These are phyloP conservation scores for Ormyrus rosae DNA, from an alignment of 2,888 invertebrate genomes.

Conservation along the genomic window DNA sequence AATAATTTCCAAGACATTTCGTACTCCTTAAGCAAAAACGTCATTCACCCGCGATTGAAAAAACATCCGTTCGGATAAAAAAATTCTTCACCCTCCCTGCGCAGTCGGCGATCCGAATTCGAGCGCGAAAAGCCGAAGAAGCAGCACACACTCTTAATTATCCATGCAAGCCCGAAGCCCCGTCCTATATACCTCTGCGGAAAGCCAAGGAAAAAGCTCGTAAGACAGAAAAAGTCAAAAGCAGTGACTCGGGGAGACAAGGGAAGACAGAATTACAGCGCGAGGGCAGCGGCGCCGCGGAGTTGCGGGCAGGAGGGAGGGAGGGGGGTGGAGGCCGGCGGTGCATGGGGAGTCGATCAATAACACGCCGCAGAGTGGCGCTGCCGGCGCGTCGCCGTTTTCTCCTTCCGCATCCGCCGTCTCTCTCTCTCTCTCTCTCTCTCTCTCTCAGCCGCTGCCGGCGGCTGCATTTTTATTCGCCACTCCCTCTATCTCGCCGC, in stretches of 20 bases:
- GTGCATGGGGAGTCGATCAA: constrained; percentile 71
- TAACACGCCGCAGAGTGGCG: constrained; percentile 74
- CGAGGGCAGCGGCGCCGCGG: constrained; percentile 51
- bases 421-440: constrained; percentile 19
- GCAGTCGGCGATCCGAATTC: too few species aligned
- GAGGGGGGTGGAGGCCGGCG: constrained; percentile 28
- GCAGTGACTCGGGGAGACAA: constrained; percentile 5
- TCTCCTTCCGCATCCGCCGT: constrained; percentile 29
- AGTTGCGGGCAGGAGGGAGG: constrained; percentile 53
- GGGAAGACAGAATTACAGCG: constrained; percentile 35
- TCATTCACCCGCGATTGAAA: too few species aligned
- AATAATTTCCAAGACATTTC: too few species aligned
- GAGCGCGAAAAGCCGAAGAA: too few species aligned
- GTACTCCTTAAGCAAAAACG: too few species aligned
- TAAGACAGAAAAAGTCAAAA: constrained; percentile 31
- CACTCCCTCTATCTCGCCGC: constrained; percentile 12
- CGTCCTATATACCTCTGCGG: too few species aligned
- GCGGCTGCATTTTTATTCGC: constrained; percentile 13
- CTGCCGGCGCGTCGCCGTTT: constrained; percentile 61
- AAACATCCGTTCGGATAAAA: too few species aligned
- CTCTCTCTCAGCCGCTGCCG: constrained; percentile 4
- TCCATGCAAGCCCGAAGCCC: too few species aligned
- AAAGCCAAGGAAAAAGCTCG: background rate
- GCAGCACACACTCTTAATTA: too few species aligned
- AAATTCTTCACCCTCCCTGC: too few species aligned